Percentiles rank a stretch among this genome's conserved stretches.
Evolutionary conservation across 2,113 vertebrate species (phyloP).

Genomic region (Ramphastos sulfuratus): DNA sequence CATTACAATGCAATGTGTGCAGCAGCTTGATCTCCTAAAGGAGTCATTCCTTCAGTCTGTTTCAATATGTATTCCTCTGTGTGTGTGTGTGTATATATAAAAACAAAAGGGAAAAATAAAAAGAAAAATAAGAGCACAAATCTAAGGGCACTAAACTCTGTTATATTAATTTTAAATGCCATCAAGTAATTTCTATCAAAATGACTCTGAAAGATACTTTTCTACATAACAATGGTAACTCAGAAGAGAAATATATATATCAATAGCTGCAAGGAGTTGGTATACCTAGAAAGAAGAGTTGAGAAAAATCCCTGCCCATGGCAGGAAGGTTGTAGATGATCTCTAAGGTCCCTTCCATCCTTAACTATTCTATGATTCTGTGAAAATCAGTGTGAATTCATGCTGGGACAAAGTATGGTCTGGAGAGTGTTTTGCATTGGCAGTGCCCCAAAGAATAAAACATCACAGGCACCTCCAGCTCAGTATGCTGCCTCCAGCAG

Average conservation of each 20-base stretch:
- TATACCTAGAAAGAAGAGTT: background rate
- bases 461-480: background rate
- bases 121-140: background rate
- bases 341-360: too few species aligned
- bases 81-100: background rate
- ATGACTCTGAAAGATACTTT: background rate
- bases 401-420: background rate
- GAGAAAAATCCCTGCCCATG: background rate
- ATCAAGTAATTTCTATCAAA: background rate
- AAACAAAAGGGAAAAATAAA: background rate
- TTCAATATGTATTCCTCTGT: background rate
- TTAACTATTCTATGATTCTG: too few species aligned
- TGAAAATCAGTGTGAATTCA: background rate
- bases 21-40: conserved; percentile 7
- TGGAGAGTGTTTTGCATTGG: background rate
- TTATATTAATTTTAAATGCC: background rate
- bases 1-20: background rate
- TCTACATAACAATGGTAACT: background rate
- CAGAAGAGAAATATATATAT: background rate
- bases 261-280: background rate
- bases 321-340: too few species aligned
- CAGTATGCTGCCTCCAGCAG: background rate
- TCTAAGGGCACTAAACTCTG: background rate
- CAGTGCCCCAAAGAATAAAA: background rate
- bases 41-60: background rate